Percentiles rank a stretch among this genome's conserved stretches.
Conservation (phyloP, 2,113 vertebrate species). For the Megaptera novaeangliae region DNA sequence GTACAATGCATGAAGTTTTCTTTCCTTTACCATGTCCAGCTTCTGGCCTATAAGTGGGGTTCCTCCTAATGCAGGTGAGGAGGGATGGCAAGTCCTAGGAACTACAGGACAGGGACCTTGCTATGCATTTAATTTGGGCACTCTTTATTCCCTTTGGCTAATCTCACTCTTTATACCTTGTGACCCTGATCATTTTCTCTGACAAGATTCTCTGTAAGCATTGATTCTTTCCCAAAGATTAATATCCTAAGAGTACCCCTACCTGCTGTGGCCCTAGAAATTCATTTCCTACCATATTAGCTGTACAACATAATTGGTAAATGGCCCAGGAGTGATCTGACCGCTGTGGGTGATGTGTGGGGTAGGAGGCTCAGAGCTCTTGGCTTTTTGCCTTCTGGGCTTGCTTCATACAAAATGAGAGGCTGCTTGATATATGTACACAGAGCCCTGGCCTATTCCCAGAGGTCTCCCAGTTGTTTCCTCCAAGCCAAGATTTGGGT, state of each 20-base stretch:
- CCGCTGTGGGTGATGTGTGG: neutral
- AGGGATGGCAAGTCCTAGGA: neutral
- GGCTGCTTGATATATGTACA: neutral
- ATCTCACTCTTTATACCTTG: neutral
- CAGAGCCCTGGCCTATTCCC: neutral
- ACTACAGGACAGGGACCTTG: neutral
- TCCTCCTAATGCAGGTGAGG: neutral
- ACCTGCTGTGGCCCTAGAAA: neutral
- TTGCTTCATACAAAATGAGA: constrained; percentile 37
- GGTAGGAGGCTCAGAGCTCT: neutral
- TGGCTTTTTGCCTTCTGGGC: neutral
- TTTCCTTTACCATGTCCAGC: neutral
- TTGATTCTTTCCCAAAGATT: constrained; percentile 13
- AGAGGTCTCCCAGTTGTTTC: neutral
- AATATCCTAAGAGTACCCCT: neutral
- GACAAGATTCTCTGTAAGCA: neutral
- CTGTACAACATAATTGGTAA: neutral
- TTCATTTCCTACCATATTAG: neutral
- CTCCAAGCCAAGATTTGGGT: constrained; percentile 41
- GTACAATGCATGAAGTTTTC: neutral
- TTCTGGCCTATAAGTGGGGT: neutral
- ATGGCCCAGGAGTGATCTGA: neutral
- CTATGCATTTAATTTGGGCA: neutral
- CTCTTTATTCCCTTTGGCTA: neutral
- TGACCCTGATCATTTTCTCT: neutral